Evolutionary conservation across 2,888 invertebrate species (phyloP), one percentile per base, ranked within the genome.

Genomic region (Cataglyphis rosenhaueri): DNA sequence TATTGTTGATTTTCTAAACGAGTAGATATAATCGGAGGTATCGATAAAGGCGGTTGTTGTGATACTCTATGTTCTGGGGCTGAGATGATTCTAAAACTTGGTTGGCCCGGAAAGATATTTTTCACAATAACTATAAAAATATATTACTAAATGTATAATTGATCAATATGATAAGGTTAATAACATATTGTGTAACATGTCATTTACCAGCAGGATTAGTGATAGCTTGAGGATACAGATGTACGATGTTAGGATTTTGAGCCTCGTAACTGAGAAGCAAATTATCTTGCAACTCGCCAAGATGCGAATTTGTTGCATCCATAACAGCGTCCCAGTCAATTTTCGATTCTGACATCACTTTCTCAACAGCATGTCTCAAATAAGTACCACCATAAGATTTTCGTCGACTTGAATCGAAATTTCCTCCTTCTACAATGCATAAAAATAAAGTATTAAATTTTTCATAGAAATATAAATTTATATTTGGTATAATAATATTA

Each of bases 281-380:
- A 84, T 95, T 95, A 85, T 96, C 96, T 92, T 96, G 96, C 66
- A 97, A 91, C 64, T 96, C 95, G 32, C 95, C 95, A 73, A 97
- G 91, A 44, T 95, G 94, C 6, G 95, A 92, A 79, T 94, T 91
- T 0, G 96, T 95, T 65, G 95, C 94, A 84, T 96, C 96, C 93
- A 95, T 95, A n/a, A 96, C 95, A 91, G 95, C 94, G 85, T 96
- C 96, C 96, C 96, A 96, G 84, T 96, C 96, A 35, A 96, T 95
- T 87, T 96, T 95, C 12, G 95, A 94, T 81, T 94, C 93, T 0
- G 90, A 92, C 5, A 94, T 87, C 83, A 92, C 93, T 0, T 92
- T 92, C 82, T 94, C 94, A 8, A 93, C 89, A 0, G 92, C 90
- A 52, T 92, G 91, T 62, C 92, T 91, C 21, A 93, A 84, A 64